Evolutionary conservation across 2,888 invertebrate species (phyloP).

Genomic region (Melanostoma scalare): DNA sequence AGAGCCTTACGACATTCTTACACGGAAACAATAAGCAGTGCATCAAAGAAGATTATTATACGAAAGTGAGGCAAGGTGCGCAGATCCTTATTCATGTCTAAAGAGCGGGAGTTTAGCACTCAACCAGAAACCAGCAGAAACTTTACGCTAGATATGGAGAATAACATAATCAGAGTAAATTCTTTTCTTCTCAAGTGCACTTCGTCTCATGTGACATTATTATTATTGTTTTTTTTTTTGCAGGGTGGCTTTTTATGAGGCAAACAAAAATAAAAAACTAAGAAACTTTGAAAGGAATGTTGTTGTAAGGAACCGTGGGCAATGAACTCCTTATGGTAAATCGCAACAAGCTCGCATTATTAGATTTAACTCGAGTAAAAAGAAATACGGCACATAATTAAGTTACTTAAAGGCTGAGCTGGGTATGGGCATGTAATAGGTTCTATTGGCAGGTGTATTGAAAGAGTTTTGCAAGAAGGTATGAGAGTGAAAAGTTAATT

Average conservation of each 20-base stretch:
- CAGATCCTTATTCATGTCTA: neutral
- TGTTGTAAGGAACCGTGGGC: conserved; percentile 59
- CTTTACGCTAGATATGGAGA: conserved; percentile 1
- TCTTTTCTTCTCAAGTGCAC: conserved; percentile 39
- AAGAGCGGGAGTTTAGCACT: conserved; percentile 9
- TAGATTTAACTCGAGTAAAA: conserved; percentile 9
- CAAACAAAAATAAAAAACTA: conserved; percentile 7
- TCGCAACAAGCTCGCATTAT: conserved; percentile 18
- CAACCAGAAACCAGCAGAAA: conserved; percentile 6
- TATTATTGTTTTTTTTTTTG: conserved; percentile 7
- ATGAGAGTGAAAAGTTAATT: too few relatives aligned
- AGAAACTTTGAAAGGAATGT: conserved; percentile 36
- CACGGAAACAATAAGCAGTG: conserved; percentile 53
- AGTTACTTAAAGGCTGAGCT: conserved; percentile 15
- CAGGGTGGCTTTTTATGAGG: conserved; percentile 3
- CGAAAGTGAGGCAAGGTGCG: conserved; percentile 38
- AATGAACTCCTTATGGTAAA: conserved; percentile 57
- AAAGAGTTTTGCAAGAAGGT: too few relatives aligned
- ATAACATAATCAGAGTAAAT: conserved; percentile 49
- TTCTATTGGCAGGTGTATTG: neutral
- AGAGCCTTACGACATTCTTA: conserved; percentile 26
- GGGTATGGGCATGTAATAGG: neutral
- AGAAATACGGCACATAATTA: conserved; percentile 6
- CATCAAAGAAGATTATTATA: conserved; percentile 55
- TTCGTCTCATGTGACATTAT: conserved; percentile 23